These are phyloP conservation scores for Thoracochromis brauschi DNA, from an alignment of 2,113 vertebrate genomes.

Conservation along the genomic window DNA sequence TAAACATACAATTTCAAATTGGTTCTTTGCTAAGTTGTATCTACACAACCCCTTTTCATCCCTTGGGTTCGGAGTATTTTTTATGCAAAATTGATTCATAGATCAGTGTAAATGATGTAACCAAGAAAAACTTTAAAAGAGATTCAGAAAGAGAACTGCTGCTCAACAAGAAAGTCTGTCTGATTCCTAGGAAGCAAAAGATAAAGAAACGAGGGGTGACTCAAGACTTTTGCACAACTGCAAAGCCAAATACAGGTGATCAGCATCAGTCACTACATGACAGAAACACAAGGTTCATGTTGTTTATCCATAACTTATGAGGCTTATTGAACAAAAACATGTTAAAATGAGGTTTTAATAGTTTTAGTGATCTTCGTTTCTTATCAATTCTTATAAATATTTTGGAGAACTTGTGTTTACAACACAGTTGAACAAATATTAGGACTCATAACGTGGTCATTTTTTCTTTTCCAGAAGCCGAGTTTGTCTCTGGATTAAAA, in stretches of 20 bases:
- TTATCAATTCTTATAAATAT: not conserved
- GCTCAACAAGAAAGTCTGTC: not conserved
- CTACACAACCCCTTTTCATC: not conserved
- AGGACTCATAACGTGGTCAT: rapidly evolving
- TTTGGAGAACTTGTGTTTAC: not conserved
- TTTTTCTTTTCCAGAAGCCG: not conserved
- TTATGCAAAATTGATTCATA: not conserved
- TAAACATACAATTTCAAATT: not conserved
- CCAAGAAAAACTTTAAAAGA: not conserved
- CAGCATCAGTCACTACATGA: not conserved
- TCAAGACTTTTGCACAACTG: not conserved
- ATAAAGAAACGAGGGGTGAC: not conserved
- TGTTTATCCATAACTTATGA: not conserved
- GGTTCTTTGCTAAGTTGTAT: not conserved
- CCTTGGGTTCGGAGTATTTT: rapidly evolving
- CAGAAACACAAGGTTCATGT: not conserved
- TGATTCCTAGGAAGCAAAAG: not conserved
- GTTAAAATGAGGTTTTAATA: not conserved
- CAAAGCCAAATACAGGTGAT: not conserved
- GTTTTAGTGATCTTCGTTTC: rapidly evolving
- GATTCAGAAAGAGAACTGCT: not conserved
- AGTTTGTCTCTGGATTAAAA: not conserved
- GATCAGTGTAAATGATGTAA: not conserved
- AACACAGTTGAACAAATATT: not conserved
- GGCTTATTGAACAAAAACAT: not conserved